Percentiles rank a stretch among this genome's conserved stretches.
Evolutionary conservation across 1,140 invertebrate genomes (phyloP).

Genomic region (Drosophila nigromelanica): DNA sequence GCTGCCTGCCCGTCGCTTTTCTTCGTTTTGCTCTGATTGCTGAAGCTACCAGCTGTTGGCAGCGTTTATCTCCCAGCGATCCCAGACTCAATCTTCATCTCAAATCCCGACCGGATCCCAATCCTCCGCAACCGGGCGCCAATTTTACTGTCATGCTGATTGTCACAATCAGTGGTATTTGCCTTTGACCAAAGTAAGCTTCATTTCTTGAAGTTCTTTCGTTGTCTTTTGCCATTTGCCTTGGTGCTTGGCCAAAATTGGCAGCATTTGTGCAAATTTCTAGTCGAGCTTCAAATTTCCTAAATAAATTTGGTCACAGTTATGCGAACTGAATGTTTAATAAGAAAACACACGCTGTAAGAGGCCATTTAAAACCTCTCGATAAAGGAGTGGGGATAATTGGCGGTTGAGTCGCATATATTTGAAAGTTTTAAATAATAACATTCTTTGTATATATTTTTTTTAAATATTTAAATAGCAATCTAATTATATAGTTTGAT

Average conservation of each 20-base stretch:
- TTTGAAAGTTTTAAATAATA: too few species aligned
- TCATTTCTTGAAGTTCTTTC: conserved; percentile 60
- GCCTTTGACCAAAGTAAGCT: conserved; percentile 71
- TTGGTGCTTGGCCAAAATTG: conserved; percentile 43
- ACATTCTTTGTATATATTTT: too few species aligned
- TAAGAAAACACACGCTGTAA: conserved; percentile 26
- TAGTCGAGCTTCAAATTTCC: conserved; percentile 53
- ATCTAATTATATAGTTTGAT: too few species aligned
- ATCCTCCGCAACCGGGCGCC: conserved; percentile 47
- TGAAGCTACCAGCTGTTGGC: conserved; percentile 64
- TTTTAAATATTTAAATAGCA: too few species aligned
- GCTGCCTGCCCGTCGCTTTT: conserved; percentile 36
- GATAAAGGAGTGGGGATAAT: conserved; percentile 48
- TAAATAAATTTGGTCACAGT: conserved; percentile 71
- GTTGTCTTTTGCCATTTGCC: conserved; percentile 1
- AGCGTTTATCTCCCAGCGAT: conserved; percentile 45
- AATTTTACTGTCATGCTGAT: conserved; percentile 77
- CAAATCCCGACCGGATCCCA: conserved; percentile 10
- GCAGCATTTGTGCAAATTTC: conserved; percentile 59
- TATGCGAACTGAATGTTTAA: conserved; percentile 29
- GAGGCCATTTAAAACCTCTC: conserved; percentile 33
- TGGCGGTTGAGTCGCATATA: conserved; percentile 22
- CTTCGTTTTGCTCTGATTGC: conserved; percentile 38
- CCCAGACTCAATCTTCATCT: conserved; percentile 23
- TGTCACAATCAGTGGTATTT: conserved; percentile 81